Conservation (phyloP, 2,888 invertebrate genomes). For the Rhagium mordax region DNA sequence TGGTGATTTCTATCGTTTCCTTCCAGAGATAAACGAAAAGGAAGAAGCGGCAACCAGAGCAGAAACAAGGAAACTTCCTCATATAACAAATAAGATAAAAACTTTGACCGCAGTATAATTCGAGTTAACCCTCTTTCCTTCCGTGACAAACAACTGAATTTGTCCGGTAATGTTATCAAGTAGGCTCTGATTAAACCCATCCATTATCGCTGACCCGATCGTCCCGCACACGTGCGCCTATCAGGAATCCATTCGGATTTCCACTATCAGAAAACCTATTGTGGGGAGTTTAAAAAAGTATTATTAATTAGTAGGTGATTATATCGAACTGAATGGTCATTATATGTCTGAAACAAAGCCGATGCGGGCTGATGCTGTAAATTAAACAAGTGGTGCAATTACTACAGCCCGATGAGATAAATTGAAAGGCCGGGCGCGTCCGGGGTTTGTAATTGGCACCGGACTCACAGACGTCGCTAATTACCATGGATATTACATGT, state of each 20-base stretch:
- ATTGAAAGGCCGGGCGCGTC: conserved; percentile 62
- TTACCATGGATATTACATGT: conserved; percentile 67
- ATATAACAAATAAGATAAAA: conserved; percentile 28
- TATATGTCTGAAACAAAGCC: conserved; percentile 56
- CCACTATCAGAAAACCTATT: conserved; percentile 2
- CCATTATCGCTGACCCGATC: conserved; percentile 19
- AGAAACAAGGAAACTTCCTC: not conserved
- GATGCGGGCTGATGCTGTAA: conserved; percentile 60
- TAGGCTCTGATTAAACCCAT: conserved; percentile 29
- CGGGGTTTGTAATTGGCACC: conserved; percentile 62
- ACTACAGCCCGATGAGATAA: conserved; percentile 60
- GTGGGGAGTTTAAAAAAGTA: conserved; percentile 8
- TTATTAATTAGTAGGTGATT: conserved; percentile 46
- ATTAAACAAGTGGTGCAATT: conserved; percentile 66
- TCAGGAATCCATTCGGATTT: not conserved
- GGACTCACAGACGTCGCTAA: conserved; percentile 65
- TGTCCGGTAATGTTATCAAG: conserved; percentile 34
- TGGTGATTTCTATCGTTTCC: not conserved
- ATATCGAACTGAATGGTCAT: conserved; percentile 40
- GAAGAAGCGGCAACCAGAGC: not conserved
- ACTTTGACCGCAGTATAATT: conserved; percentile 31
- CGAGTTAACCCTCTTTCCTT: conserved; percentile 25
- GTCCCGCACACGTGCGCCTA: not conserved
- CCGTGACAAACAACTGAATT: conserved; percentile 35
- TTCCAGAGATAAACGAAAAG: not conserved